Percentiles rank a stretch among this genome's conserved stretches.
These are phyloP conservation scores for Aelia acuminata DNA, from an alignment of 2,888 invertebrate genomes.

Conservation along the genomic window DNA sequence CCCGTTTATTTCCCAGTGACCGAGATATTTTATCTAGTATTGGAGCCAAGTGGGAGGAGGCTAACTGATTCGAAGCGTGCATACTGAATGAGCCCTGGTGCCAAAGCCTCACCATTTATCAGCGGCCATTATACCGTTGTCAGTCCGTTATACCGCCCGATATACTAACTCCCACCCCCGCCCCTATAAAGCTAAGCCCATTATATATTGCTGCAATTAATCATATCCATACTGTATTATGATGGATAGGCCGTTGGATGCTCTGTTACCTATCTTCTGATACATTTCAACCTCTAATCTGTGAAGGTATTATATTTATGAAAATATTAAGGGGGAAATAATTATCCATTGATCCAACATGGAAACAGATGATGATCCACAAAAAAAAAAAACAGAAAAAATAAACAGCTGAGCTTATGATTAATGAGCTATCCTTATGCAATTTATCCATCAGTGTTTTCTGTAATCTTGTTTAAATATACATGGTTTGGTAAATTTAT, in stretches of 20 bases:
- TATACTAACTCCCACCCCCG: slow-evolving; percentile 24
- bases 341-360: no score
- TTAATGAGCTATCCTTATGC: no score
- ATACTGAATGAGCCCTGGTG: slow-evolving; percentile 2
- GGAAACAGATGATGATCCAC: no score
- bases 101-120: slow-evolving; percentile 26
- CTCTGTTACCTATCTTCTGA: neutral
- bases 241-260: slow-evolving; percentile 12
- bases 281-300: neutral
- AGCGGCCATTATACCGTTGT: neutral
- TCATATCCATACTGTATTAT: slow-evolving; percentile 6
- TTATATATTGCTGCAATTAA: slow-evolving; percentile 34
- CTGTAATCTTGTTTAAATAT: no score
- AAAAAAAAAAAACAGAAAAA: no score
- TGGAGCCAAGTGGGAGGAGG: neutral
- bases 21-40: neutral
- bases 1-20: neutral
- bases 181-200: neutral
- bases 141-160: neutral
- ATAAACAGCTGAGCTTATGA: no score
- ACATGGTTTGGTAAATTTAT: no score
- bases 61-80: neutral
- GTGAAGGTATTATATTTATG: no score
- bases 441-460: no score
- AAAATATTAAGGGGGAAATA: no score